Base-by-base conservation (phyloP, 1,140 invertebrate genomes). In the Spodoptera frugiperda region DNA sequence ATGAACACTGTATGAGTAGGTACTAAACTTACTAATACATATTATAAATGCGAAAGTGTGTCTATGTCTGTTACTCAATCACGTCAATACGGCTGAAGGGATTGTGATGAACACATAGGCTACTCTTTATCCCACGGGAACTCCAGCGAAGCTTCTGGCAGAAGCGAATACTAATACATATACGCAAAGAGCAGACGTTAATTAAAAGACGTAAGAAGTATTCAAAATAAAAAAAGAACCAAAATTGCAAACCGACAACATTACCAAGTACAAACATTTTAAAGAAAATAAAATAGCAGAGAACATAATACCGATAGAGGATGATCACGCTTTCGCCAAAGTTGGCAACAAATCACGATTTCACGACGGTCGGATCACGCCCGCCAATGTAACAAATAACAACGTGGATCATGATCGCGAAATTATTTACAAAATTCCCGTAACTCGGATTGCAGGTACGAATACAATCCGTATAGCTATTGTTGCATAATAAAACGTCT, bases 281-380 rank as follows among this genome's bases (percentile, higher is more conserved):
- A 46, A 46, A 5, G 17, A 14, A 63, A 48, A 1, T 48, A 46
- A 15, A 59, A 17, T 25, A 33, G 12, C 19, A 15, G 6, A 49
- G 4, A 59, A 8, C 48, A 17, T 30, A 49, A 48, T 33, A 55
- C 15, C 44, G 15, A 73, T 30, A 49, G 17, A 48, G 39, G 44
- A 61, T 11, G n/a, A 73, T 49, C 55, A 59, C 71, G 55, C 54
- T 61, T 73, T 61, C 55, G 19, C 44, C n/a, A 30, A 65, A 59
- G 51, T 55, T 25, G 68, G 25, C 9, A 44, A 6, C 2, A 21
- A 48, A 61, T 73, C 71, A 73, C 71, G 71, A 73, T 59, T 61
- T 49, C 39, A 73, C 44, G 55, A 59, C 9, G 39, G 25, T 73
- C 19, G 14, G 54, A 59, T 17, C 68, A 71, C 55, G 71, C n/a